A percentile compares a stretch with the other conserved stretches of the same genome.
Evolutionary conservation across 2,888 invertebrate species (phyloP).

Genomic region (Dyspetes luteomarginatus): DNA sequence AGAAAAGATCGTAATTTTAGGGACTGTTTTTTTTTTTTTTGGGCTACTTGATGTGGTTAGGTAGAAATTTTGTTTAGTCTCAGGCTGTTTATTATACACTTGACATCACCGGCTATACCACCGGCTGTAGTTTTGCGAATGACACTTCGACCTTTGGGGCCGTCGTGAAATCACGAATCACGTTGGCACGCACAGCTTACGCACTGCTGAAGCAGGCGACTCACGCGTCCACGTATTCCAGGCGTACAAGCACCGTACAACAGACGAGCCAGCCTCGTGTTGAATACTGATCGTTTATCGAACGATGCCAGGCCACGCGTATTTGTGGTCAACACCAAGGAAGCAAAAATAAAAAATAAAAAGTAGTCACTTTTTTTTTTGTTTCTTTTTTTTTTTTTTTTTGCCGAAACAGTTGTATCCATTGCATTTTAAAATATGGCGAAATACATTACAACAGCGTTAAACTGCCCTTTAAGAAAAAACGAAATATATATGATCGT

Average conservation of each 20-base stretch:
- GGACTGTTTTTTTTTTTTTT: not conserved
- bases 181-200: slow-evolving; percentile 74
- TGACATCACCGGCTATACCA: slow-evolving; percentile 27
- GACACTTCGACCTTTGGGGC: slow-evolving; percentile 75
- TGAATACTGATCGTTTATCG: slow-evolving; percentile 72
- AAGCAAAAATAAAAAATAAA: slow-evolving; percentile 21
- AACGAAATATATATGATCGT: no score
- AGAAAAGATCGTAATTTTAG: no score
- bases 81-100: not conserved
- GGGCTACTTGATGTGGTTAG: not conserved
- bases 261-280: slow-evolving; percentile 68
- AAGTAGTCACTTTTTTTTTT: slow-evolving; percentile 3
- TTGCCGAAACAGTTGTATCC: slow-evolving; percentile 29
- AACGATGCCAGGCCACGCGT: slow-evolving; percentile 58
- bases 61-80: not conserved
- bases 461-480: not conserved
- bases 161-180: slow-evolving; percentile 70
- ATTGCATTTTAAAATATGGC: slow-evolving; percentile 1
- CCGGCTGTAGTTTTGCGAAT: slow-evolving; percentile 44
- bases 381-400: slow-evolving; percentile 18
- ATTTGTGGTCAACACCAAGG: slow-evolving; percentile 23
- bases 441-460: not conserved
- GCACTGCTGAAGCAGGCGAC: slow-evolving; percentile 75
- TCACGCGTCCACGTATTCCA: slow-evolving; percentile 77
- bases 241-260: slow-evolving; percentile 76